Percentiles rank a stretch among this genome's conserved stretches.
Conservation (phyloP, 2,797 vertebrate genomes). For the Dermochelys coriacea region DNA sequence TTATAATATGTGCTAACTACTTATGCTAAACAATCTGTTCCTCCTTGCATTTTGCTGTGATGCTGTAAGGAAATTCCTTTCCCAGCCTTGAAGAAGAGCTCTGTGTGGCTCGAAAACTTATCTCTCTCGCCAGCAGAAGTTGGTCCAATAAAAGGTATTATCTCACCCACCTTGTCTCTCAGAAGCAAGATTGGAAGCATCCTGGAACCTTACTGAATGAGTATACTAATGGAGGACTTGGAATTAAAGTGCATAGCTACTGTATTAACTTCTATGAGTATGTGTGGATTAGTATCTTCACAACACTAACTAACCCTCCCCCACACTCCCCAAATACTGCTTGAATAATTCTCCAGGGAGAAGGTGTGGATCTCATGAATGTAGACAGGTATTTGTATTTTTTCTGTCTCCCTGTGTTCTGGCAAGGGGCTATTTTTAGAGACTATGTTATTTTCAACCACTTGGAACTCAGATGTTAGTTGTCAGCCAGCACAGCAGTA, state of each 20-base stretch:
- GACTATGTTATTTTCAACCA: conserved; percentile 24
- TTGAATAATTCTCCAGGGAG: not conserved
- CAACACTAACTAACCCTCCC: not conserved
- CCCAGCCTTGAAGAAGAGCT: not conserved
- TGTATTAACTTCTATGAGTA: not conserved
- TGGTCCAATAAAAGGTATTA: not conserved
- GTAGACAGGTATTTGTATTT: not conserved
- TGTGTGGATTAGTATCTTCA: not conserved
- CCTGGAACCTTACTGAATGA: not conserved
- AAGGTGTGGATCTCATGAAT: not conserved
- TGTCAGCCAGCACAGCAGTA: not conserved
- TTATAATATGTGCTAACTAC: not conserved
- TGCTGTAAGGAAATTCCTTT: not conserved
- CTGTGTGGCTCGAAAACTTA: not conserved
- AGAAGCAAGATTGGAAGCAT: not conserved
- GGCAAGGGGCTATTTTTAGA: not conserved
- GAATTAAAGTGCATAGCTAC: conserved; percentile 3
- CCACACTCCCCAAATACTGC: not conserved
- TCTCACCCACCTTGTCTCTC: not conserved
- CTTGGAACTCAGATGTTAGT: conserved; percentile 2
- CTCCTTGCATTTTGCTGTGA: not conserved
- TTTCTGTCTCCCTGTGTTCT: conserved; percentile 33
- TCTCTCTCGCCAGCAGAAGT: not conserved
- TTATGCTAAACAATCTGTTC: not conserved
- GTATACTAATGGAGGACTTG: not conserved